phyloP scores from a whole-genome alignment of 2,888 invertebrate genomes.

The Acheta domesticus region DNA sequence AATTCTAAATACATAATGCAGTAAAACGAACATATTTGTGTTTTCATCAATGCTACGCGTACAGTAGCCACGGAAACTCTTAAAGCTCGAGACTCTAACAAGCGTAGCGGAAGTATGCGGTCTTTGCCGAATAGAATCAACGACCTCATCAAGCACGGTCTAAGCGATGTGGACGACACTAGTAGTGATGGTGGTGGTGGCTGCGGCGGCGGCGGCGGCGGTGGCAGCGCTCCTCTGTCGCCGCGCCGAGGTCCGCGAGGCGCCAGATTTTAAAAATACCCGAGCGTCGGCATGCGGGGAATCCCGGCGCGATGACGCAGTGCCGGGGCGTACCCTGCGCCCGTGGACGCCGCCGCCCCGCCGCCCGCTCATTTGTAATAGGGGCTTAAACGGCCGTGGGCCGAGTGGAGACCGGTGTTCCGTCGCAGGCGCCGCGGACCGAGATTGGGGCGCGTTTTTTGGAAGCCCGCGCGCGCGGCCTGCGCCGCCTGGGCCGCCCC shows the following conservation, averaged over 20 bases:
- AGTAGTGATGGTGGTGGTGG: no score
- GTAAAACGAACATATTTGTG: no score
- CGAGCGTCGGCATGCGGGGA: background rate
- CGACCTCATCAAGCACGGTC: no score
- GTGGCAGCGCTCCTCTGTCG: background rate
- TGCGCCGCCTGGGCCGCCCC: background rate
- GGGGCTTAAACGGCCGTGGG: background rate
- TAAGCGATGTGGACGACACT: no score
- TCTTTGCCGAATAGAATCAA: no score
- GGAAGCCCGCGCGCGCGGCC: background rate
- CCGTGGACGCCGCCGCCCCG: background rate
- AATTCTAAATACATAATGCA: no score
- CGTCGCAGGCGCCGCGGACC: background rate
- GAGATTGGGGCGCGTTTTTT: background rate
- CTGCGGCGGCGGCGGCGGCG: background rate
- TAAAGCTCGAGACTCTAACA: no score
- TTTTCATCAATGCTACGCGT: no score
- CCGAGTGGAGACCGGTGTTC: background rate
- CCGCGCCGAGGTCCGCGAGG: background rate
- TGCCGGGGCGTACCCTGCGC: constrained; percentile 5
- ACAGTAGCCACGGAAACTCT: no score
- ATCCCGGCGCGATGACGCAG: constrained; percentile 7
- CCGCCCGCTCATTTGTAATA: background rate
- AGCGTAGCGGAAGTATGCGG: no score
- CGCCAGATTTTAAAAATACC: constrained; percentile 9